Evolutionary conservation across 2,797 vertebrate genomes (phyloP), one percentile per base, ranked within the genome.

Genomic region (Phataginus tetradactyla): DNA sequence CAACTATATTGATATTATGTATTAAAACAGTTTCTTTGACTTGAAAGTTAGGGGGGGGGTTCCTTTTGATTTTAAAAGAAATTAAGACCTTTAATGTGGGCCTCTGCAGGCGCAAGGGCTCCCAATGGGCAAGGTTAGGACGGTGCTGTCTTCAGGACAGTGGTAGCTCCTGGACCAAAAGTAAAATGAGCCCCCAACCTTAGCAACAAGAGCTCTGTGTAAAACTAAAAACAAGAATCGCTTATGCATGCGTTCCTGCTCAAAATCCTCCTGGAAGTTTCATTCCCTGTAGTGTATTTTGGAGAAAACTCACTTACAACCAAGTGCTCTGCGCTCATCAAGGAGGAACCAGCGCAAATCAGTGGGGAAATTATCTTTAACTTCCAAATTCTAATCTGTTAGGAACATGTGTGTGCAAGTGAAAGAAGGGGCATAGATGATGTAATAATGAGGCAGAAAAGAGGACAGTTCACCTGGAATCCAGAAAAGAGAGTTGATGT

Each of bases 21-120:
- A 49, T 93, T 80, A 91, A 87, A 81, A 77, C 53, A 12, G 20
- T 55, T 94, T 66, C 20, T 79, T 68, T 86, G 18, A 45, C 23
- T 86, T 92, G 53, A 92, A 96, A 86, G 20, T 83, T 51, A 11
- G 11, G 45, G 45, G 10, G 39, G n/a, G n/a, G n/a, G n/a, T n/a
- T n/a, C n/a, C 21, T 61, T 64, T 63, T 20, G 13, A 27, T 74
- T 78, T 75, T 71, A 88, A 81, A 95, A 80, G 45, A 78, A 72
- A 74, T 53, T 74, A 57, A 86, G 55, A 84, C 20, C 5, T 34
- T 59, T 69, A 63, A 55, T 2, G 13, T 59, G 53, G 23, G 42
- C 59, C 63, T 81, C 18, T 81, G 4, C 74, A 91, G 71, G 29
- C 42, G 49, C n/a, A 6, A 25, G 69, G 23, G 17, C 17, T 14